A percentile compares a stretch with the other conserved stretches of the same genome.
Conservation (phyloP, 2,113 vertebrate genomes). For the Vireo altiloquus region DNA sequence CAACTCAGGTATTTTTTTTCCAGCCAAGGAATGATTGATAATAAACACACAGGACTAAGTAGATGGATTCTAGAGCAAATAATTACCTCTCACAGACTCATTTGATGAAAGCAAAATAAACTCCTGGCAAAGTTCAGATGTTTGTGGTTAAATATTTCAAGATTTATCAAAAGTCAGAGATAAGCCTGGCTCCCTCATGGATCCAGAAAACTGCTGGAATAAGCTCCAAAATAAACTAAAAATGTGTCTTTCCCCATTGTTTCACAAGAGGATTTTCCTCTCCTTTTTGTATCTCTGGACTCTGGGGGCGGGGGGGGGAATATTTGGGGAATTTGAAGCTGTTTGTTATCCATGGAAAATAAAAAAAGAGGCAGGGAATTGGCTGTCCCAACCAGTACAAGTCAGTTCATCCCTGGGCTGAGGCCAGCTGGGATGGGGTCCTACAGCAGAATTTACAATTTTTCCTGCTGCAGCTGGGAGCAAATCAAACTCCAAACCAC, state of each 20-base stretch:
- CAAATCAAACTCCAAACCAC: background rate
- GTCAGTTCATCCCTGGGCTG: background rate
- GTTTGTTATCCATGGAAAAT: background rate
- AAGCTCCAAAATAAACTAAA: background rate
- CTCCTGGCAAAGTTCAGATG: background rate
- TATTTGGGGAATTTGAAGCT: background rate
- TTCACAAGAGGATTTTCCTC: background rate
- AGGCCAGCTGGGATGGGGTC: background rate
- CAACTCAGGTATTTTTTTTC: conserved; percentile 26
- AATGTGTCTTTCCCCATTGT: background rate
- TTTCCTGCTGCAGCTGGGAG: background rate
- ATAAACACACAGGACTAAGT: conserved; percentile 25
- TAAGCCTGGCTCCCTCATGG: background rate
- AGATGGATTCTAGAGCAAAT: conserved; percentile 1
- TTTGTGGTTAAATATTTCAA: conserved; percentile 57
- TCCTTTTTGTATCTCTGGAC: background rate
- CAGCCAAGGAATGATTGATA: conserved; percentile 26
- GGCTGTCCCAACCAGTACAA: background rate
- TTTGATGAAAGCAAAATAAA: conserved; percentile 36
- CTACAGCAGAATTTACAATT: background rate
- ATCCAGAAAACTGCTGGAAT: background rate
- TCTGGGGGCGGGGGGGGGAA: too few relatives aligned
- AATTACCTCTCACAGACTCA: background rate
- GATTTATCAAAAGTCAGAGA: conserved; percentile 42
- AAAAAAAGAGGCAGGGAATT: background rate